Conservation (phyloP, 1,140 invertebrate species). For the Temnothorax nylanderi region DNA sequence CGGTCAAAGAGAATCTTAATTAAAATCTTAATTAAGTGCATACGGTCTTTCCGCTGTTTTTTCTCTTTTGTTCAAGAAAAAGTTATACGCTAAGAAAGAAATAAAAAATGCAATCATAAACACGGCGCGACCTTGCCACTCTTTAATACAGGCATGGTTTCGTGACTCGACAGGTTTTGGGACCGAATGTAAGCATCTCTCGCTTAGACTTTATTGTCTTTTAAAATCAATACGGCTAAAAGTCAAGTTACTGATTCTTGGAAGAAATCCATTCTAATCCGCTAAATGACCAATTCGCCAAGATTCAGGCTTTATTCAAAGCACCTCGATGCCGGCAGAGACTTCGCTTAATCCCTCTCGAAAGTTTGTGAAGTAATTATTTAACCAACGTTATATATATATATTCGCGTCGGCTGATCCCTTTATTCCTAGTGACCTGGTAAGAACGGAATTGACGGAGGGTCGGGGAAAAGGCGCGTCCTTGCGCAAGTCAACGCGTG, state of each 20-base stretch:
- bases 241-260: neutral
- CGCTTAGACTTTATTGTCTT: neutral
- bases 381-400: conserved; percentile 24
- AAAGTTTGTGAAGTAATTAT: conserved; percentile 53
- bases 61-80: neutral
- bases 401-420: conserved; percentile 33
- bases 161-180: neutral
- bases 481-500: conserved; percentile 5
- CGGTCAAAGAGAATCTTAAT: conserved; percentile 65
- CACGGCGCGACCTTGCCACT: neutral
- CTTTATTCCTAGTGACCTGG: conserved; percentile 31
- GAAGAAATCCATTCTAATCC: conserved; percentile 18
- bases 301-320: conserved; percentile 1
- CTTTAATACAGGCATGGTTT: neutral
- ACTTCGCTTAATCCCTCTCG: conserved; percentile 4
- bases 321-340: neutral
- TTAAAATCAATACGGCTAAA: neutral
- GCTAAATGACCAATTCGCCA: conserved; percentile 7
- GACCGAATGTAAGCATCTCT: neutral
- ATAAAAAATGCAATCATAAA: conserved; percentile 23
- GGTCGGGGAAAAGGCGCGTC: neutral
- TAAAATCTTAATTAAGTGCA: conserved; percentile 69
- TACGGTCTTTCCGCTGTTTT: neutral
- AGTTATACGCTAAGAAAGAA: neutral
- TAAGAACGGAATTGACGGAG: conserved; percentile 56